These are phyloP conservation scores for Microtus pennsylvanicus DNA, from an alignment of 2,113 vertebrate species.

Conservation along the genomic window DNA sequence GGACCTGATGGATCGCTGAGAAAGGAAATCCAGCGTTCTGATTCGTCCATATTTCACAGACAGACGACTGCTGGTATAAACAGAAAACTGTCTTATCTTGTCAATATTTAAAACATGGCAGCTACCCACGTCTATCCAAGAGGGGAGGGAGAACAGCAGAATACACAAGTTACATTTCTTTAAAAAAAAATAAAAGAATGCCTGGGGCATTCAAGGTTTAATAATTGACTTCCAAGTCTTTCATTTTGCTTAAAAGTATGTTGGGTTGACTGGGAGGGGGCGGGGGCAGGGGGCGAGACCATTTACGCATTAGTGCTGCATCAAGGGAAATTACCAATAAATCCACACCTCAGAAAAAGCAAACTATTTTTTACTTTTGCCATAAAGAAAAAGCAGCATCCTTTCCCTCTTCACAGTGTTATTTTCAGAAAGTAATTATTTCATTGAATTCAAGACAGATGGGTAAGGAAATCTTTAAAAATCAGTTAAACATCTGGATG, in stretches of 20 bases:
- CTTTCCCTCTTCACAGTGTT: not conserved
- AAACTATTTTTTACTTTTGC: constrained; percentile 49
- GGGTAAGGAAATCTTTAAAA: not conserved
- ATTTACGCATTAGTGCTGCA: constrained; percentile 42
- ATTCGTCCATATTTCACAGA: constrained; percentile 92
- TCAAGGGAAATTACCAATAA: constrained; percentile 27
- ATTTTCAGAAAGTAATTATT: constrained; percentile 51
- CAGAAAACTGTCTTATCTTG: constrained; percentile 91
- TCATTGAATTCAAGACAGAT: constrained; percentile 17
- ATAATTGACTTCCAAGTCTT: constrained; percentile 71
- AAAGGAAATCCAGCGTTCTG: constrained; percentile 92
- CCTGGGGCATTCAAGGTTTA: constrained; percentile 6
- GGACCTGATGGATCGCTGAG: constrained; percentile 91
- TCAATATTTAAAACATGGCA: constrained; percentile 85
- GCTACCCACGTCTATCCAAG: constrained; percentile 82
- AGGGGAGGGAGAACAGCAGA: constrained; percentile 49
- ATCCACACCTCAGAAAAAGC: constrained; percentile 18
- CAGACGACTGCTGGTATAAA: constrained; percentile 91
- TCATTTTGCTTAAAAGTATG: constrained; percentile 78
- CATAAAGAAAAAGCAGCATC: constrained; percentile 8
- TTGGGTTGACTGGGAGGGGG: constrained; percentile 62
- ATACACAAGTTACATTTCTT: constrained; percentile 76
- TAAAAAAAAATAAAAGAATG: constrained; percentile 51
- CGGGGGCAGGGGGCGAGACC: not conserved
- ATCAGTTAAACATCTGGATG: constrained; percentile 21